Evolutionary conservation across 2,797 vertebrate genomes (phyloP).

Genomic region (Toxotes lorentzi): DNA sequence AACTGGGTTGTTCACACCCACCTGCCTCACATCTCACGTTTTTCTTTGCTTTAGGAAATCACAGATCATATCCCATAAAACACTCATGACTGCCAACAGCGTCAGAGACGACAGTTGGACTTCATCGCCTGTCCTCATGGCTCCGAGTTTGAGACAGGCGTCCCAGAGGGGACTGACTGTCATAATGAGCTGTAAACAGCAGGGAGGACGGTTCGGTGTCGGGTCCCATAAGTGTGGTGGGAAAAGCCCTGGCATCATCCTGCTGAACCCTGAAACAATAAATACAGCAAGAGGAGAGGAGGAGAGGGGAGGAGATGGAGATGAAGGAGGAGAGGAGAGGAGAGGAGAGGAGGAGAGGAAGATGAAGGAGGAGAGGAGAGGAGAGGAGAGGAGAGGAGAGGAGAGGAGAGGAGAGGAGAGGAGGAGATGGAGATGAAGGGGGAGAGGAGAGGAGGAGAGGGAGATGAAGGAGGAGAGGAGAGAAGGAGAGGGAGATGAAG

Average conservation of each 20-base stretch:
- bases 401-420: too few species aligned
- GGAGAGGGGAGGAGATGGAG: neutral
- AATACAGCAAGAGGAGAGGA: conserved; percentile 51
- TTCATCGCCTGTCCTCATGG: conserved; percentile 16
- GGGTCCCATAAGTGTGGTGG: conserved; percentile 74
- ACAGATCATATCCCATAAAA: neutral
- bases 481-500: too few species aligned
- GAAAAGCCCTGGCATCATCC: conserved; percentile 71
- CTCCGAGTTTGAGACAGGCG: conserved; percentile 39
- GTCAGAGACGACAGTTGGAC: conserved; percentile 20
- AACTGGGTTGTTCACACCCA: too few species aligned
- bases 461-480: neutral
- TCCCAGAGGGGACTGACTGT: conserved; percentile 54
- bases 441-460: neutral
- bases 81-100: neutral
- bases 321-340: neutral
- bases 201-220: conserved; percentile 50
- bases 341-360: neutral
- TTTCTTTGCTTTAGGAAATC: neutral
- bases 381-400: neutral
- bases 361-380: neutral
- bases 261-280: conserved; percentile 56
- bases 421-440: too few species aligned
- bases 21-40: neutral
- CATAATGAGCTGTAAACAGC: conserved; percentile 71